Evolutionary conservation across 2,888 invertebrate species (phyloP).

Genomic region (Scrobipalpa costella): DNA sequence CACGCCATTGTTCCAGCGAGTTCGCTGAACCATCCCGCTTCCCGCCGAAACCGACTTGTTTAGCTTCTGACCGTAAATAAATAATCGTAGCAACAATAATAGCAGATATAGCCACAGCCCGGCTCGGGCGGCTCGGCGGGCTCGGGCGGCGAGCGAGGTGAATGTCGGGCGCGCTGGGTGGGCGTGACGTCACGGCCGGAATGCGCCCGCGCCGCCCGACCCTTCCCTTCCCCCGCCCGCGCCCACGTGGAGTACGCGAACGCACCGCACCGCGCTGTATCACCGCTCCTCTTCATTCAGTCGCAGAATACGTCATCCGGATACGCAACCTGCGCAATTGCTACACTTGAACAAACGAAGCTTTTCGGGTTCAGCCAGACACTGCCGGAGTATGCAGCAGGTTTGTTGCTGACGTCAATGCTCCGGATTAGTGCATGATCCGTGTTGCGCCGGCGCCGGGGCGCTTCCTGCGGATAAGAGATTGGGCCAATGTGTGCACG

Average conservation of each 20-base stretch:
- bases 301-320: slow-evolving; percentile 51
- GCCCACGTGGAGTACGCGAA: slow-evolving; percentile 70
- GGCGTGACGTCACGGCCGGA: slow-evolving; percentile 80
- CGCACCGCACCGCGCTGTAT: slow-evolving; percentile 51
- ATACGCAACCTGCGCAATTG: slow-evolving; percentile 39
- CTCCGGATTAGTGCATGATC: slow-evolving; percentile 60
- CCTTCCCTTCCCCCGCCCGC: slow-evolving; percentile 40
- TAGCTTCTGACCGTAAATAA: slow-evolving; percentile 59
- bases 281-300: slow-evolving; percentile 61
- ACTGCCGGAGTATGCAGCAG: neutral
- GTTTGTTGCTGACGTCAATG: slow-evolving; percentile 44
- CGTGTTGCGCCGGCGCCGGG: slow-evolving; percentile 63
- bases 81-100: slow-evolving; percentile 55
- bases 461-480: slow-evolving; percentile 72
- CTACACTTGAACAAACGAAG: slow-evolving; percentile 27
- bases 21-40: slow-evolving; percentile 50
- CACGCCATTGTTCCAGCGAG: slow-evolving; percentile 39
- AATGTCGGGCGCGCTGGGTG: slow-evolving; percentile 77
- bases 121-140: slow-evolving; percentile 47
- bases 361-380: slow-evolving; percentile 32
- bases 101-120: slow-evolving; percentile 61
- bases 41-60: slow-evolving; percentile 51
- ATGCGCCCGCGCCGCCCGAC: slow-evolving; percentile 69
- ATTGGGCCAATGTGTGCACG: slow-evolving; percentile 53
- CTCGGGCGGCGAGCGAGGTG: slow-evolving; percentile 59